These are phyloP conservation scores for Stenodema calcarata DNA, from an alignment of 2,888 invertebrate genomes.

Conservation along the genomic window DNA sequence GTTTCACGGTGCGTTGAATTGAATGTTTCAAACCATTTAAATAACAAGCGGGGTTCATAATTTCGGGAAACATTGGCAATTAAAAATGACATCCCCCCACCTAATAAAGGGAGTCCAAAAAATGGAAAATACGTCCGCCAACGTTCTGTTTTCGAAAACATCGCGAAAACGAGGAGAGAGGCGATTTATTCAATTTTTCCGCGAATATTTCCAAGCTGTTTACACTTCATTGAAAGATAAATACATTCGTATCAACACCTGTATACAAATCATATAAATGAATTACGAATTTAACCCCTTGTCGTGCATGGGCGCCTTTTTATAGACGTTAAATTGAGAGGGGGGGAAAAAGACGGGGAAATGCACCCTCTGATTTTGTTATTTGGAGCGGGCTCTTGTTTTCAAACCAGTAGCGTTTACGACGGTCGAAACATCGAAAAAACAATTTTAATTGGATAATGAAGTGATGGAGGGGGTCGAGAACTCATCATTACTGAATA, in stretches of 20 bases:
- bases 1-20: background rate
- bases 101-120: constrained; percentile 1
- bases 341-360: background rate
- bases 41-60: background rate
- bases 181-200: background rate
- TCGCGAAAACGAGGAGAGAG: background rate
- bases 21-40: background rate
- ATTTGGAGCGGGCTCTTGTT: constrained; percentile 6
- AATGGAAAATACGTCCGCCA: background rate
- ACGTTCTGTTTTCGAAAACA: background rate
- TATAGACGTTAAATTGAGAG: background rate
- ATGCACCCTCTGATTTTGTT: constrained; percentile 20
- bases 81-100: constrained; percentile 1
- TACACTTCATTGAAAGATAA: constrained; percentile 16
- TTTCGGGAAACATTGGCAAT: background rate
- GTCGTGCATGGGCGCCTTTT: background rate
- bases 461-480: background rate
- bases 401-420: background rate
- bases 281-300: constrained; percentile 1
- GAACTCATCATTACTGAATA: constrained; percentile 4
- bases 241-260: constrained; percentile 11
- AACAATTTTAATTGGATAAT: constrained; percentile 29
- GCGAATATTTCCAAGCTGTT: background rate
- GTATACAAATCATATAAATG: constrained; percentile 19
- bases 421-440: background rate